Conservation (phyloP, 2,113 vertebrate genomes). For the Oxyruncus cristatus region DNA sequence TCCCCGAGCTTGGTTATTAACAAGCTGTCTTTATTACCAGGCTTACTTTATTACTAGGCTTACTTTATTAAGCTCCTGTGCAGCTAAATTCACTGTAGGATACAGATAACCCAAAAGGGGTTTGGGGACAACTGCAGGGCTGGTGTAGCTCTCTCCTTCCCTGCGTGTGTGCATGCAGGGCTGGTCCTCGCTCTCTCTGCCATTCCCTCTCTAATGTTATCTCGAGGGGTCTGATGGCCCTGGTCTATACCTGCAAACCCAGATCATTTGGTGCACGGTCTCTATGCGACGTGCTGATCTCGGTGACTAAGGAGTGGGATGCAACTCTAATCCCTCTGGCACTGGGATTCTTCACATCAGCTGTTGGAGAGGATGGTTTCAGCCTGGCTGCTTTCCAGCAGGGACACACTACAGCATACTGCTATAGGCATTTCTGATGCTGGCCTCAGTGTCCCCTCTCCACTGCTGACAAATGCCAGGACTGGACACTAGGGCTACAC, state of each 20-base stretch:
- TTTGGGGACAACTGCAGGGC: neutral
- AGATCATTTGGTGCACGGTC: accelerated
- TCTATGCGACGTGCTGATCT: neutral
- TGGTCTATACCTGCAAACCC: neutral
- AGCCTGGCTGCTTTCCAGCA: neutral
- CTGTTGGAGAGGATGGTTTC: neutral
- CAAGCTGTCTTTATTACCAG: neutral
- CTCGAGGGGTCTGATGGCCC: neutral
- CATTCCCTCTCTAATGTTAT: neutral
- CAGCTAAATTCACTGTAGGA: neutral
- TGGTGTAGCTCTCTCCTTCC: neutral
- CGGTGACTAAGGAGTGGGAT: neutral
- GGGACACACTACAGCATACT: neutral
- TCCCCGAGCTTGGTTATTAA: neutral
- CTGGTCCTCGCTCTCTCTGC: neutral
- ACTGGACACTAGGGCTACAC: neutral
- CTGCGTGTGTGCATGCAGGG: accelerated
- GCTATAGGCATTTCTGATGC: neutral
- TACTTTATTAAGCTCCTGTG: neutral
- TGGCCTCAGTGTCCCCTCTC: neutral
- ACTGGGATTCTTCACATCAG: neutral
- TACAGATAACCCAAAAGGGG: neutral
- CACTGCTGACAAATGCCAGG: neutral
- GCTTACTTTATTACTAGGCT: neutral
- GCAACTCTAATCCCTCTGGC: neutral